A percentile compares a stretch with the other conserved stretches of the same genome.
Evolutionary conservation across 2,113 vertebrate species (phyloP).

Genomic region (Charina bottae): DNA sequence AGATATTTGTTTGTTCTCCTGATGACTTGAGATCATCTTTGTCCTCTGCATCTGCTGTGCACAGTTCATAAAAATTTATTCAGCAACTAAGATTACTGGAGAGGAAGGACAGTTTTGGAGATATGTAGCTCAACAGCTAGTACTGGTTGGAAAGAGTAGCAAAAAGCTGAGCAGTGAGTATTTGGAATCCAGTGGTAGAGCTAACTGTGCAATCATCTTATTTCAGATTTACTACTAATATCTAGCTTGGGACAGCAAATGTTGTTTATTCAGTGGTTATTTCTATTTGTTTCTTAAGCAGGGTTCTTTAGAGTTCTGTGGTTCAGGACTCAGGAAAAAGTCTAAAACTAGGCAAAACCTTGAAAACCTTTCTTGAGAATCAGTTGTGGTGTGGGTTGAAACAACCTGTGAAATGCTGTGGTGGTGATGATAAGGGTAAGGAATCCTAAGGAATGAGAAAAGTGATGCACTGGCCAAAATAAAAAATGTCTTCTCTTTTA

Average conservation of each 20-base stretch:
- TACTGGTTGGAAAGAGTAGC: background rate
- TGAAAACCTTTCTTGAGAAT: no score
- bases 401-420: background rate
- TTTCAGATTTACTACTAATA: background rate
- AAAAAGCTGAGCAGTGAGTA: background rate
- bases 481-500: constrained; percentile 42
- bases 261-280: background rate
- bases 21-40: background rate
- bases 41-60: background rate
- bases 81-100: no score
- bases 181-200: background rate
- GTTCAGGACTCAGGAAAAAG: background rate
- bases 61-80: background rate
- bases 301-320: background rate
- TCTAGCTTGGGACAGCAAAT: background rate
- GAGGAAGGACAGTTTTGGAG: background rate
- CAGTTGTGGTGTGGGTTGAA: background rate
- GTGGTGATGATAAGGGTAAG: background rate
- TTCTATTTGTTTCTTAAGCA: background rate
- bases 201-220: background rate
- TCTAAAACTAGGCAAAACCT: background rate
- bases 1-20: background rate
- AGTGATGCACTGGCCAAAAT: background rate
- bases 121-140: background rate
- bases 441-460: no score